Conservation (phyloP, 2,888 invertebrate genomes). For the Xylophagus ater region DNA sequence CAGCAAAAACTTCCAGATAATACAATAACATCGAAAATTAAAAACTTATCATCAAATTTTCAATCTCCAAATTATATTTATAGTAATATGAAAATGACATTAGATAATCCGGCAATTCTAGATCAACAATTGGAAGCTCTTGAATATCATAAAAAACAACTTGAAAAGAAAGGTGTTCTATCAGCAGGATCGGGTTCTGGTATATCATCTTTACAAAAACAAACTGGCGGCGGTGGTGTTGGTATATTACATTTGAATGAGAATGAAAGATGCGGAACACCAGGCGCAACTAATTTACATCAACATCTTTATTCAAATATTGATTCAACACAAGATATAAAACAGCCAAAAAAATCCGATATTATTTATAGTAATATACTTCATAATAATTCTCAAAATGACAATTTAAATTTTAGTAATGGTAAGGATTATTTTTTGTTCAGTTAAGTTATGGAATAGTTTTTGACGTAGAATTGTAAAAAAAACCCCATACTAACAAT, state of each 20-base stretch:
- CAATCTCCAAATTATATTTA: constrained; percentile 1
- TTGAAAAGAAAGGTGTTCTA: constrained; percentile 30
- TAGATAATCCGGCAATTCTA: constrained; percentile 35
- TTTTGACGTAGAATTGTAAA: too few relatives aligned
- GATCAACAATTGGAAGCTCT: constrained; percentile 36
- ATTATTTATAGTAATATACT: constrained; percentile 45
- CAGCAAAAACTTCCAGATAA: constrained; percentile 10
- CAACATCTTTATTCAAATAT: too few relatives aligned
- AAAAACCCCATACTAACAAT: too few relatives aligned
- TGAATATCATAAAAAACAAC: constrained; percentile 38
- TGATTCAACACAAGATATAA: too few relatives aligned
- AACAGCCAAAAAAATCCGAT: constrained; percentile 33
- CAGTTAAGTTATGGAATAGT: too few relatives aligned
- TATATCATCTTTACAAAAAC: constrained; percentile 7
- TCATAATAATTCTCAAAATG: too few relatives aligned
- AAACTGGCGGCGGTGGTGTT: constrained; percentile 3
- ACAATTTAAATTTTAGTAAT: too few relatives aligned
- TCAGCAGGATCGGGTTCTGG: constrained; percentile 1
- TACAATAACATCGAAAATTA: neutral
- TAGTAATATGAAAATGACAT: constrained; percentile 27
- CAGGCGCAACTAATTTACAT: too few relatives aligned
- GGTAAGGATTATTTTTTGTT: too few relatives aligned
- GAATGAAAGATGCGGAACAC: too few relatives aligned
- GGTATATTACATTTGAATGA: too few relatives aligned
- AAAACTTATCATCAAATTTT: neutral